Conservation (phyloP, 2,797 vertebrate genomes). For the Monodelphis domestica region DNA sequence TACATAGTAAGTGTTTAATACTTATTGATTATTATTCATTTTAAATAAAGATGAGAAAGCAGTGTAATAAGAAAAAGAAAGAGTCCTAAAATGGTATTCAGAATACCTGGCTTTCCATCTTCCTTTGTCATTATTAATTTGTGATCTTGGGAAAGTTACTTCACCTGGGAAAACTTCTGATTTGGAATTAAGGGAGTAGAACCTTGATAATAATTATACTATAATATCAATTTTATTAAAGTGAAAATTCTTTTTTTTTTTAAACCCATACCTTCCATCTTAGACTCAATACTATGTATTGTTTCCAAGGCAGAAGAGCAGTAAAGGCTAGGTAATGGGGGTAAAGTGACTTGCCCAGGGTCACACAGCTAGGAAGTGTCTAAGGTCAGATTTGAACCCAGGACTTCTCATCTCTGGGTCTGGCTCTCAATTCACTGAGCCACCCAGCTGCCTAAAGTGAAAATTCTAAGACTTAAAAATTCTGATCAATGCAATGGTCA, state of each 20-base stretch:
- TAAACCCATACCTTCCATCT: too few relatives aligned
- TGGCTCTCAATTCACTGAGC: too few relatives aligned
- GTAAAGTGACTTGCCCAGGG: too few relatives aligned
- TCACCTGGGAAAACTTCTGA: background rate
- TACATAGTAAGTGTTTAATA: background rate
- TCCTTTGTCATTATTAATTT: background rate
- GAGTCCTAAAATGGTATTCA: background rate
- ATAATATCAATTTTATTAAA: background rate
- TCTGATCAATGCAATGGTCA: background rate
- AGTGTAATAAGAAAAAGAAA: background rate
- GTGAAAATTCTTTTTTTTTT: too few relatives aligned
- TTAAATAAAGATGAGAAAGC: background rate
- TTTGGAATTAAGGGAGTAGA: background rate
- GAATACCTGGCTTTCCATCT: background rate
- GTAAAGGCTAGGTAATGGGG: too few relatives aligned
- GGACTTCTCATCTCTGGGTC: too few relatives aligned
- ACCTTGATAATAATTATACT: background rate
- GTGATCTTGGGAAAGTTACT: background rate
- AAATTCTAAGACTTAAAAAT: background rate
- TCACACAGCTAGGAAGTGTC: too few relatives aligned
- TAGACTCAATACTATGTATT: too few relatives aligned
- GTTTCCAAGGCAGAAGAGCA: too few relatives aligned
- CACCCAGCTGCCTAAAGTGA: too few relatives aligned
- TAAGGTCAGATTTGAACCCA: too few relatives aligned
- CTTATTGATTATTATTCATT: background rate